phyloP scores from a whole-genome alignment of 1,140 invertebrate genomes.

The Drosophila arawakana region DNA sequence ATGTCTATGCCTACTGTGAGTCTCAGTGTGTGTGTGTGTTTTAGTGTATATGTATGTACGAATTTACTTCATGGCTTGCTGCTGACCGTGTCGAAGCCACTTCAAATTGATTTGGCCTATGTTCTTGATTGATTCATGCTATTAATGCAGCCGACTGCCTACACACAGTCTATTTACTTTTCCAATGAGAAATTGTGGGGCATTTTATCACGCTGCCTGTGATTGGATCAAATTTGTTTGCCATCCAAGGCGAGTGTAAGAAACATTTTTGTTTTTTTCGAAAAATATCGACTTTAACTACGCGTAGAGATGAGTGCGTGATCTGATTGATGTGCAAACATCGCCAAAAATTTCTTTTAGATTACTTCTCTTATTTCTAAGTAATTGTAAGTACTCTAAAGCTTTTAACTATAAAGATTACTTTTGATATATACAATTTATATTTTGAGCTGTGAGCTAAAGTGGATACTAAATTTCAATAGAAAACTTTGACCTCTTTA shows the following conservation, averaged over 20 bases:
- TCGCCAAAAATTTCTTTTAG: conserved; percentile 14
- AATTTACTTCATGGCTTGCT: conserved; percentile 52
- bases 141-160: conserved; percentile 61
- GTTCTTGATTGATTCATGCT: conserved; percentile 72
- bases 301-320: conserved; percentile 27
- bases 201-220: conserved; percentile 70
- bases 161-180: conserved; percentile 64
- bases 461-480: not conserved
- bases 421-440: not conserved
- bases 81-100: conserved; percentile 53
- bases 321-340: conserved; percentile 23
- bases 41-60: not conserved
- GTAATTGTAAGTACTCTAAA: not conserved
- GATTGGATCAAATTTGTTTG: conserved; percentile 50
- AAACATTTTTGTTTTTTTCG: not conserved
- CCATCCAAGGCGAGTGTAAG: not conserved
- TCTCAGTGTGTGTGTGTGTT: not conserved
- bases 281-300: not conserved
- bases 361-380: conserved; percentile 2
- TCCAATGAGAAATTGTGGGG: conserved; percentile 67
- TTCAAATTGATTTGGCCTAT: conserved; percentile 77
- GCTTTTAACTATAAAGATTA: not conserved
- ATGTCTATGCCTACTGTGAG: not conserved
- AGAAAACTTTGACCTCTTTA: not conserved
- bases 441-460: not conserved